Conservation (phyloP, 2,888 invertebrate species). For the Pemphredon lugubris region DNA sequence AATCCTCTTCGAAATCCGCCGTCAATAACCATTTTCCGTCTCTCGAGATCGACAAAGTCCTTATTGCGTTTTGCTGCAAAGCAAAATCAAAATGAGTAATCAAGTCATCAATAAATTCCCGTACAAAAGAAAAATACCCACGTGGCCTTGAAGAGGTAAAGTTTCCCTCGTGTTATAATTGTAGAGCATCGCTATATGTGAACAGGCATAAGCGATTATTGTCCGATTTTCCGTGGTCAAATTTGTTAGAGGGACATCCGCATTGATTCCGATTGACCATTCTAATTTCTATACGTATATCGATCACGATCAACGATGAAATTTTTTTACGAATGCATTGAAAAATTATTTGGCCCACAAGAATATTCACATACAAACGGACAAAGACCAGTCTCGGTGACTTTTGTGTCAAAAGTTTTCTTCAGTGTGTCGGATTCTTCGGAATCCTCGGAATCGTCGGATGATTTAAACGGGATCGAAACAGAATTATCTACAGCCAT, state of each 20-base stretch:
- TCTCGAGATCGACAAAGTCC: slow-evolving; percentile 82
- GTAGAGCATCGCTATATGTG: slow-evolving; percentile 85
- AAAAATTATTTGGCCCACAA: neutral
- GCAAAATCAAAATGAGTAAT: neutral
- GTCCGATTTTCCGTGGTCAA: slow-evolving; percentile 82
- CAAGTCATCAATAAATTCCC: too few species aligned
- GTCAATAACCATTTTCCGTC: slow-evolving; percentile 84
- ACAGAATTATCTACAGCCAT: slow-evolving; percentile 16
- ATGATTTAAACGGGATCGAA: neutral
- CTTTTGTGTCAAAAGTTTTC: neutral
- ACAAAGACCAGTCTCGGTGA: slow-evolving; percentile 34
- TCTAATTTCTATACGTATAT: slow-evolving; percentile 82
- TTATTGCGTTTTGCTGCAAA: slow-evolving; percentile 83
- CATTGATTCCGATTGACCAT: slow-evolving; percentile 86
- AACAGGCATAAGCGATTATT: slow-evolving; percentile 84
- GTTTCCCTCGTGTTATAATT: slow-evolving; percentile 85
- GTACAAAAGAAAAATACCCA: slow-evolving; percentile 82
- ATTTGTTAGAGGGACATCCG: slow-evolving; percentile 84
- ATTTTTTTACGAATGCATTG: too few species aligned
- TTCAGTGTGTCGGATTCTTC: neutral
- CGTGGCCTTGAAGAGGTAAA: slow-evolving; percentile 87
- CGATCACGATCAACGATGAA: too few species aligned
- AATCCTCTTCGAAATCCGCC: slow-evolving; percentile 84
- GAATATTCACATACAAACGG: slow-evolving; percentile 53
- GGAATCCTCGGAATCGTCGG: neutral